phyloP scores from a whole-genome alignment of 2,797 vertebrate species.

The Myotis vivesi region DNA sequence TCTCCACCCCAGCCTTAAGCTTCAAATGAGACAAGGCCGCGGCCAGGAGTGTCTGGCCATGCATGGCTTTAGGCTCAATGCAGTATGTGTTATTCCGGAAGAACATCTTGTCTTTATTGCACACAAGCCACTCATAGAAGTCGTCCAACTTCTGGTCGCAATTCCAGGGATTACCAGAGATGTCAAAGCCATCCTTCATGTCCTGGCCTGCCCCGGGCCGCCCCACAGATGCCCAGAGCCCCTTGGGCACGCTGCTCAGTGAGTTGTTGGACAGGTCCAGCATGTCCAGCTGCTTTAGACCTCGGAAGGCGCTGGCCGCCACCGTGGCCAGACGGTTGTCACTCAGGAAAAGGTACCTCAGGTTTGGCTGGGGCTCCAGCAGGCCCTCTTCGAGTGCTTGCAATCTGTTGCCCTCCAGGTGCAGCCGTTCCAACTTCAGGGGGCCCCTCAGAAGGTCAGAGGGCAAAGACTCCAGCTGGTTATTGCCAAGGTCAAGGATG shows the following conservation, averaged over 20 bases:
- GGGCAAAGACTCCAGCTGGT: constrained; percentile 66
- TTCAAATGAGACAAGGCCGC: neutral
- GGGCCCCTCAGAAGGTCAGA: constrained; percentile 54
- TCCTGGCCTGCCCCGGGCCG: neutral
- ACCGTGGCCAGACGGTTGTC: constrained; percentile 57
- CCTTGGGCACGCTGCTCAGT: constrained; percentile 49
- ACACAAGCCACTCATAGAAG: constrained; percentile 57
- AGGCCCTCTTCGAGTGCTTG: accelerated
- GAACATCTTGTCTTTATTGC: neutral
- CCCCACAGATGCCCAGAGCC: constrained; percentile 49
- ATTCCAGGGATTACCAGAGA: constrained; percentile 81
- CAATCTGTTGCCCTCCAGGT: constrained; percentile 71
- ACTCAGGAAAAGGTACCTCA: constrained; percentile 75
- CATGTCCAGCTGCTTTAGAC: constrained; percentile 35
- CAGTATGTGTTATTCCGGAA: constrained; percentile 25
- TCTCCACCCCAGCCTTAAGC: neutral
- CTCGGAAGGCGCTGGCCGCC: neutral
- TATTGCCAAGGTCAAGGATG: constrained; percentile 71
- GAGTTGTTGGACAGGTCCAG: constrained; percentile 78
- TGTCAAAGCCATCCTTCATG: constrained; percentile 63
- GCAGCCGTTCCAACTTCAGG: constrained; percentile 35
- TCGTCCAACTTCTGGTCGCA: constrained; percentile 48
- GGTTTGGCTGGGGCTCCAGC: neutral
- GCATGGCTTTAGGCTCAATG: neutral
- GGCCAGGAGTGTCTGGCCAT: constrained; percentile 44